Conservation (phyloP, 1,140 invertebrate species). For the Dinothrombium tinctorium region DNA sequence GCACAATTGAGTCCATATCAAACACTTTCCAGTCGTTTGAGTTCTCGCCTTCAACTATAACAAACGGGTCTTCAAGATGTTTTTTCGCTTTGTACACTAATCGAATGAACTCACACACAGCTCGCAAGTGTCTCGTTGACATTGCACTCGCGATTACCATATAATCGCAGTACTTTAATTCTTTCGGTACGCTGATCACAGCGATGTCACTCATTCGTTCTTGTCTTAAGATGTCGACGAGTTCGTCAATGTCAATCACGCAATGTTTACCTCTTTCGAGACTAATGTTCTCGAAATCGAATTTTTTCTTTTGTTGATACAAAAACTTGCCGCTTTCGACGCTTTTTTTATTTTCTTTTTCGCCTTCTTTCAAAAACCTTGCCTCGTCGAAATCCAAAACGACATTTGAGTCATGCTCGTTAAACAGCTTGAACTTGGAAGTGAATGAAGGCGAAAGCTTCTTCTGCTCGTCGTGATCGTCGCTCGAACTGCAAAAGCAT, state of each 20-base stretch:
- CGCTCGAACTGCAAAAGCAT: too few relatives aligned
- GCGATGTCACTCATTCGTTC: conserved; percentile 59
- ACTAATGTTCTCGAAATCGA: background rate
- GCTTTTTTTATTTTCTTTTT: background rate
- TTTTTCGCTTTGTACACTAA: conserved; percentile 31
- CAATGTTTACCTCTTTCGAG: conserved; percentile 36
- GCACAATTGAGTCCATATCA: conserved; percentile 62
- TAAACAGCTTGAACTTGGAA: background rate
- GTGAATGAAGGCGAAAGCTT: too few relatives aligned
- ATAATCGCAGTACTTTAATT: conserved; percentile 53
- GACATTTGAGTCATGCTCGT: background rate
- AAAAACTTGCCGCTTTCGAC: background rate
- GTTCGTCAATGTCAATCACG: conserved; percentile 63
- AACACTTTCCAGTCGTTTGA: conserved; percentile 61
- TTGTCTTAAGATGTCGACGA: conserved; percentile 43
- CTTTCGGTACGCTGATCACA: conserved; percentile 44
- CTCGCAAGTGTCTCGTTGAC: conserved; percentile 44
- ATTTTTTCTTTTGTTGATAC: background rate
- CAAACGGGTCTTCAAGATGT: conserved; percentile 32
- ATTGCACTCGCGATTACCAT: conserved; percentile 48
- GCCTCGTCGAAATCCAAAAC: background rate
- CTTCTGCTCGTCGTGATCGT: too few relatives aligned
- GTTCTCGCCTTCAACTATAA: conserved; percentile 47
- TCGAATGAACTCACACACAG: conserved; percentile 46
- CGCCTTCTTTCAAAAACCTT: background rate